Conservation (phyloP, 2,113 vertebrate species). For the Martes martes region DNA sequence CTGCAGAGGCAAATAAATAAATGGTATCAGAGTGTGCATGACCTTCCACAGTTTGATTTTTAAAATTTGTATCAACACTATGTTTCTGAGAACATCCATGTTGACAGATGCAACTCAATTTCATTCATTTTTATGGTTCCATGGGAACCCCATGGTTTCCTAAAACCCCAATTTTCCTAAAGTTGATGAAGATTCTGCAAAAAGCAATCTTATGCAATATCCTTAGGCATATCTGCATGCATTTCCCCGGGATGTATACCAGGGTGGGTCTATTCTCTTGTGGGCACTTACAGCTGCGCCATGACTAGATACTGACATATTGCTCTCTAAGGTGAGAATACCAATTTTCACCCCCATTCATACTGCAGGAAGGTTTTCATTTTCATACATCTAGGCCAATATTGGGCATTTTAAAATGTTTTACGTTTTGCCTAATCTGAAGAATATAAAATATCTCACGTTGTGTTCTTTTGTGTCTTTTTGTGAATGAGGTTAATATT, state of each 20-base stretch:
- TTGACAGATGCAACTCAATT: neutral
- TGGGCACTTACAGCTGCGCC: neutral
- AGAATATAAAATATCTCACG: neutral
- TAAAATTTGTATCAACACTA: neutral
- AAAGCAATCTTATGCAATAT: neutral
- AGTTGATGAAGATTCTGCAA: neutral
- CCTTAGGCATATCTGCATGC: neutral
- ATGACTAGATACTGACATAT: neutral
- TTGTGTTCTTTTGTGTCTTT: neutral
- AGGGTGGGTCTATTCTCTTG: neutral
- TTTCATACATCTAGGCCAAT: neutral
- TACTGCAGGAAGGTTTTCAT: neutral
- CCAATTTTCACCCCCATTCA: neutral
- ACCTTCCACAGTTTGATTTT: neutral
- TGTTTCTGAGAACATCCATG: neutral
- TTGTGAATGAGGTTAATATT: neutral
- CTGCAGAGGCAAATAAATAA: neutral
- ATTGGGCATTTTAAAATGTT: neutral
- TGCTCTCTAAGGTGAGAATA: neutral
- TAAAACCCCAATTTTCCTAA: neutral
- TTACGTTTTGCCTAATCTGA: neutral
- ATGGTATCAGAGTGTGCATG: neutral
- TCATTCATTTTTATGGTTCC: neutral
- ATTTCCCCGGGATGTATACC: neutral
- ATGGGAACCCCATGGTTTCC: neutral